phyloP scores from a whole-genome alignment of 1,140 invertebrate genomes.

The Pectinophora gossypiella region DNA sequence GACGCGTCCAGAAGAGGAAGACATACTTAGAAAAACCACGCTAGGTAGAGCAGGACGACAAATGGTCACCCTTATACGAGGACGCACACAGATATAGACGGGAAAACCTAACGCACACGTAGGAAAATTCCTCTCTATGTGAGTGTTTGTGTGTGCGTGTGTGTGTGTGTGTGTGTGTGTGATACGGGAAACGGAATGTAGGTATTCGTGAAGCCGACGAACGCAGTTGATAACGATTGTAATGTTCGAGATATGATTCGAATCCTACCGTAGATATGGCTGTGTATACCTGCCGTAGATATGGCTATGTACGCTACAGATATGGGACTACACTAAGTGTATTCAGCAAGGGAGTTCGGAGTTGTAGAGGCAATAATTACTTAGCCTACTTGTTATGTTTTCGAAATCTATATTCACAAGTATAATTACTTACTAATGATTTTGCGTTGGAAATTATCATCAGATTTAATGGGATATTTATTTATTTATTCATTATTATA shows the following conservation, averaged over 20 bases:
- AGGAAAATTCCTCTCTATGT: constrained; percentile 3
- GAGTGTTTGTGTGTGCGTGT: not conserved
- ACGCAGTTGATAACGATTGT: constrained; percentile 49
- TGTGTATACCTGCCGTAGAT: no score
- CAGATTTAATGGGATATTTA: no score
- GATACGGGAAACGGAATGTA: constrained; percentile 42
- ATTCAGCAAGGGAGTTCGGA: no score
- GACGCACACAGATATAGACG: constrained; percentile 9
- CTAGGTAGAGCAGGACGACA: constrained; percentile 7
- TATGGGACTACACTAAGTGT: no score
- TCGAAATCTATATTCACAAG: no score
- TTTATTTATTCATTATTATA: no score
- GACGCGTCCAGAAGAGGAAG: constrained; percentile 18
- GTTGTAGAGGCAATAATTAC: no score
- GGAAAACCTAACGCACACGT: constrained; percentile 28
- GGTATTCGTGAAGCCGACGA: constrained; percentile 28
- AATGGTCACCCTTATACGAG: constrained; percentile 10
- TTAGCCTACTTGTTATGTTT: no score
- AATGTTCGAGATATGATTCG: constrained; percentile 44
- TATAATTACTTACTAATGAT: no score
- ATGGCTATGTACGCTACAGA: no score
- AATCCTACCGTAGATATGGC: no score
- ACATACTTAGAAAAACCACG: not conserved
- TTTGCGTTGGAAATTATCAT: no score
- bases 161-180: constrained; percentile 17